Base-by-base conservation (phyloP, 2,113 vertebrate genomes). In the Erythrocercus mccallii region DNA sequence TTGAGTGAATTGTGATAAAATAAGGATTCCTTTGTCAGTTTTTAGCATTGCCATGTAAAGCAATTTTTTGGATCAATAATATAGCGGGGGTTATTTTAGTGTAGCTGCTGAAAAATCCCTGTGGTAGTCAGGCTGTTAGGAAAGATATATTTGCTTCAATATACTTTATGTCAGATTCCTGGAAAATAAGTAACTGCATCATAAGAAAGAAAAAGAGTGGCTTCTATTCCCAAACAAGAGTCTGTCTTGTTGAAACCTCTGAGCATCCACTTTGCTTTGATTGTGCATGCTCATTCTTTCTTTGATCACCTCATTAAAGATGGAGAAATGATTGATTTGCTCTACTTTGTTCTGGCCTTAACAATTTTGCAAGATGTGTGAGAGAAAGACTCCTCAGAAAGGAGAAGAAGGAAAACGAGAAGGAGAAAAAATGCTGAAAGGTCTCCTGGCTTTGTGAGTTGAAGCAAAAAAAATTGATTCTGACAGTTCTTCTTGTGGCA, bases 231-330 rank as follows among this genome's bases (percentile, higher is more conserved):
- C 57, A 80, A 69, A 72, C 5, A 86, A 56, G 66, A 82, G 11
- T 30, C 21, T 61, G n/a, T 72, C 85, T 76, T 79, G 48, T 44
- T 72, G 76, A 87, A 85, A 57, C 12, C 30, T 86, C 70, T 81
- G 65, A 87, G 38, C 25, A 91, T 25, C 51, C 70, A 42, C 69
- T 74, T 92, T 56, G 24, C 61, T 89, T 81, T 58, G 51, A 62
- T 56, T 33, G 15, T n/a, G 12, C 50, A 65, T 61, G 30, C 74
- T 91, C 65, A 47, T 83, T 88, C 56, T 69, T 86, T 70, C 77
- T 84, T 78, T 89, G 83, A 81, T 94, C 77, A 78, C 81, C 73
- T 92, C 81, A 91, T 94, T 91, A 84, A 78, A 58, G 45, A 86
- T 30, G 37, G 47, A 86, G 76, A 94, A 81, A 84, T 66, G 14